Conservation (phyloP, 2,888 invertebrate genomes). For the Thymelicus acteon region DNA sequence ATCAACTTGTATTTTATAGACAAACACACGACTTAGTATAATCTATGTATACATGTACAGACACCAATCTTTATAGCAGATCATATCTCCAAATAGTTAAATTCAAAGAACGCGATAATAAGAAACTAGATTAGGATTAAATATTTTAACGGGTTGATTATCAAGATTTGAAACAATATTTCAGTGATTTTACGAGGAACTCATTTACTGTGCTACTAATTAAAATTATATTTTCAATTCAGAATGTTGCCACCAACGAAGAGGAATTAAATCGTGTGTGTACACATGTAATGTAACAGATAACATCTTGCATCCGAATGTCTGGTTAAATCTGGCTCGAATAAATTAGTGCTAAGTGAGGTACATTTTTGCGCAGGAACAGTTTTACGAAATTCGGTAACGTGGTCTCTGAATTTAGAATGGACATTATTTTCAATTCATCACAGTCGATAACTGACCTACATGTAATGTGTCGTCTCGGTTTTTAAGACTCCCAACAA, state of each 20-base stretch:
- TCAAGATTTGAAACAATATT: constrained; percentile 28
- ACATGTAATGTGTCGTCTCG: too few species aligned
- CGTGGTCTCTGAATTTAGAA: too few species aligned
- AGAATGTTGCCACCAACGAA: constrained; percentile 26
- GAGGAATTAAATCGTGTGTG: background rate
- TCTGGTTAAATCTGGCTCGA: background rate
- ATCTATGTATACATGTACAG: background rate
- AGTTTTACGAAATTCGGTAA: too few species aligned
- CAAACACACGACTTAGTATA: background rate
- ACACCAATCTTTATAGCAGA: constrained; percentile 29
- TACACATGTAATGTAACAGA: background rate
- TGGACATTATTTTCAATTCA: too few species aligned
- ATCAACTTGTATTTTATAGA: too few species aligned
- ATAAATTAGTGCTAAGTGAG: background rate
- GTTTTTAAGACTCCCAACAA: too few species aligned
- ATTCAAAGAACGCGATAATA: constrained; percentile 15
- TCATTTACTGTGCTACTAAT: constrained; percentile 20
- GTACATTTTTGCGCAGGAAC: background rate
- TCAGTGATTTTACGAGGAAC: constrained; percentile 26
- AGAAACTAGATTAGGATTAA: constrained; percentile 31
- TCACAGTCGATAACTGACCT: too few species aligned
- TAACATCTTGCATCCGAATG: background rate
- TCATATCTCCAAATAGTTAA: constrained; percentile 22
- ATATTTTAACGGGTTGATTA: constrained; percentile 25
- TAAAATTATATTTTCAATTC: constrained; percentile 19